Base-by-base conservation (phyloP, 2,797 vertebrate genomes). In the Iguana delicatissima region DNA sequence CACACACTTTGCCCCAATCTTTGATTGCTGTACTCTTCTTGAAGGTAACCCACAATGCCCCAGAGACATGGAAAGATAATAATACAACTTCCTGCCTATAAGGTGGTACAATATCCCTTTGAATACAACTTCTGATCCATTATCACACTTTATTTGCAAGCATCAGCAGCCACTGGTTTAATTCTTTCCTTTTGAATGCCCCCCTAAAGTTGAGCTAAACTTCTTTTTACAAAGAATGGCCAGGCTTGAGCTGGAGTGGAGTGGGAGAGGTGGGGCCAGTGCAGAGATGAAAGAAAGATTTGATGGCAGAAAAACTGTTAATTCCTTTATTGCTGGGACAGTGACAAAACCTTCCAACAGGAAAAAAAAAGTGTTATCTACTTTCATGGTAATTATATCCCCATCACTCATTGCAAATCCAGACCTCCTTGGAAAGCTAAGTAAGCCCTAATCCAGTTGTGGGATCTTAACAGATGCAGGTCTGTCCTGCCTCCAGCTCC, bases 131-230 rank as follows among this genome's bases (percentile, higher is more conserved):
- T 73, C 24, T 88, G 81, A 85, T 80, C 35, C 35, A 57, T 80
- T 90, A 92, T 55, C 57, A 74, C 16, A 72, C 22, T 81, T 85
- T 42, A 57, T 76, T 80, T 42, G 42, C 50, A 72, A 84, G 42
- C 24, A 92, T 38, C 89, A 87, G 32, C 86, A 85, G 18, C 50
- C 86, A 92, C 84, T 59, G 88, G 14, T n/a, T 80, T 76, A 92
- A 82, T 85, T 82, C 50, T 42, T 85, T 69, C 64, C 57, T 82
- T 85, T 26, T 79, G 62, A 81, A 85, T 74, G 35, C 46, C 32
- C 42, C 4, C 76, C 26, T 67, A 59, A 88, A 85, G 57, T 59
- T 77, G 69, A 90, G 46, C 76, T 76, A 85, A 88, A 82, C 42
- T 69, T 85, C 13, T 57, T 81, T n/a, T 55, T 69, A 88, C 67